Conservation (phyloP, 2,888 invertebrate species). For the Sceliomorpha sp. region DNA sequence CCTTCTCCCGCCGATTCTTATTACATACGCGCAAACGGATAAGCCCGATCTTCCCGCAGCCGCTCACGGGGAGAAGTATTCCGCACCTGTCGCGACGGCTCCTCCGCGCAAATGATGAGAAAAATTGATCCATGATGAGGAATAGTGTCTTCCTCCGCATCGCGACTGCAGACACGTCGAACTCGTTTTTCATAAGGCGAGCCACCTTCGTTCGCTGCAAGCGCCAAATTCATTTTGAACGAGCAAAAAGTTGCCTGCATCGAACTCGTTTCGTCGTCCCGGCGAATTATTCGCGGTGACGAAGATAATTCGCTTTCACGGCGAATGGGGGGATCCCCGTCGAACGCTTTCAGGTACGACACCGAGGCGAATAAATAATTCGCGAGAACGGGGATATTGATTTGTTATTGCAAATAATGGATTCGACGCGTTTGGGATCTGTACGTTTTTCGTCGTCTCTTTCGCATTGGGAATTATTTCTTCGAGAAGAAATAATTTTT, state of each 20-base stretch:
- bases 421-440: too few relatives aligned
- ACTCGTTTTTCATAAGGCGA: slow-evolving; percentile 32
- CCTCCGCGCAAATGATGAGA: slow-evolving; percentile 34
- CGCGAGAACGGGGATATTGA: too few relatives aligned
- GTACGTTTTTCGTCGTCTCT: too few relatives aligned
- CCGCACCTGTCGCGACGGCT: slow-evolving; percentile 32
- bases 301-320: too few relatives aligned
- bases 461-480: too few relatives aligned
- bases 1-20: slow-evolving; percentile 26
- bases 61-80: slow-evolving; percentile 36
- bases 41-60: slow-evolving; percentile 29
- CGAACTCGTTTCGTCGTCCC: slow-evolving; percentile 9
- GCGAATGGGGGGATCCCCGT: too few relatives aligned
- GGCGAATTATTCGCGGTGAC: too few relatives aligned
- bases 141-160: slow-evolving; percentile 28
- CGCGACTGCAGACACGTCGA: slow-evolving; percentile 25
- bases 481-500: too few relatives aligned
- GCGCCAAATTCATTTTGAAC: slow-evolving; percentile 27
- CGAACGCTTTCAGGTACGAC: too few relatives aligned
- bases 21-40: slow-evolving; percentile 41
- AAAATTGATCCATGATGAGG: slow-evolving; percentile 45
- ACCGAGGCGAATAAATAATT: too few relatives aligned
- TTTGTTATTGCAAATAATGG: too few relatives aligned
- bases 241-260: slow-evolving; percentile 23
- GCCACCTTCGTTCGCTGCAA: too few relatives aligned